These are phyloP conservation scores for Corythoichthys intestinalis DNA, from an alignment of 2,113 vertebrate genomes.

Conservation along the genomic window DNA sequence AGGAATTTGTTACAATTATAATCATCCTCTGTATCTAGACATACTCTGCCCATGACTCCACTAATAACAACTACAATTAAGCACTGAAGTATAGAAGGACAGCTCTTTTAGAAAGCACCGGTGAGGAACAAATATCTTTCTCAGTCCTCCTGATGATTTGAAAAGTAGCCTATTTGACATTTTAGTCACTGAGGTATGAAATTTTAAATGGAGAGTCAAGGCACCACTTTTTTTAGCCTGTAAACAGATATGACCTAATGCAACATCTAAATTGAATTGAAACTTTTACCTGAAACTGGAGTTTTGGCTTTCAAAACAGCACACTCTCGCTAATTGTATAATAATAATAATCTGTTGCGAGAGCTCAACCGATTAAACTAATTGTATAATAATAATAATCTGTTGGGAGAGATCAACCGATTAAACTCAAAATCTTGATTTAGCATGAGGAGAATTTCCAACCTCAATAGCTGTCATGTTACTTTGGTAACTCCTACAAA, in stretches of 20 bases:
- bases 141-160: background rate
- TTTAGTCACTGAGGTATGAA: background rate
- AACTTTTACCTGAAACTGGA: too few relatives aligned
- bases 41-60: background rate
- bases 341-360: background rate
- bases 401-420: too few relatives aligned
- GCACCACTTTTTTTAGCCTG: too few relatives aligned
- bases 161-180: background rate
- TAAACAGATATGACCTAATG: too few relatives aligned
- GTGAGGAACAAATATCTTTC: background rate
- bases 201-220: background rate
- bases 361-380: background rate
- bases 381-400: too few relatives aligned
- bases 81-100: background rate
- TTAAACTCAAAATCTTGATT: background rate
- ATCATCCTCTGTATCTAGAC: background rate
- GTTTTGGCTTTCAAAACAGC: too few relatives aligned
- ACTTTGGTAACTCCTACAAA: background rate
- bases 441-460: background rate
- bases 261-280: too few relatives aligned
- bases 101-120: background rate
- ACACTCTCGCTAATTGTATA: too few relatives aligned
- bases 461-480: background rate
- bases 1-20: background rate
- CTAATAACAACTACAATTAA: background rate